Conservation (phyloP, 2,797 vertebrate genomes). For the Dallia pectoralis region DNA sequence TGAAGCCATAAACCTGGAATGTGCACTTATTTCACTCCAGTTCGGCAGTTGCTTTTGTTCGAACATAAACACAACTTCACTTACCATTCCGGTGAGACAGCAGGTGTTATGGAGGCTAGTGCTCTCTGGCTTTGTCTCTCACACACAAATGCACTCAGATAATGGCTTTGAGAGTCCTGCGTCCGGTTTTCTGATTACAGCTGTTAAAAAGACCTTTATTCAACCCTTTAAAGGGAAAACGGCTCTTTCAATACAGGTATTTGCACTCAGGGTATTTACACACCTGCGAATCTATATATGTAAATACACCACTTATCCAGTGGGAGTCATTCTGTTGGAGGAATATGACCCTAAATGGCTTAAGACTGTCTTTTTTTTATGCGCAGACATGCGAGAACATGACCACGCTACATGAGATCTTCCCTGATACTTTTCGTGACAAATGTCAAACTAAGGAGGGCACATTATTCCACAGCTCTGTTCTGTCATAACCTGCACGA, state of each 20-base stretch:
- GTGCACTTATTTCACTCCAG: background rate
- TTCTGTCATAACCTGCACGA: too few relatives aligned
- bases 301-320: too few relatives aligned
- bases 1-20: slow-evolving; percentile 33
- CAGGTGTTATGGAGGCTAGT: slow-evolving; percentile 41
- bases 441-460: too few relatives aligned
- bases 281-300: slow-evolving; percentile 6
- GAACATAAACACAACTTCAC: background rate
- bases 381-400: too few relatives aligned
- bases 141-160: slow-evolving; percentile 22
- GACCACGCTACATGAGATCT: too few relatives aligned
- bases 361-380: too few relatives aligned
- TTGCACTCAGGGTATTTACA: slow-evolving; percentile 6
- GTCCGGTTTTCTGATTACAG: slow-evolving; percentile 18
- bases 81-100: slow-evolving; percentile 24
- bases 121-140: background rate
- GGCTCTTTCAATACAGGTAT: slow-evolving; percentile 19
- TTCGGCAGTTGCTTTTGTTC: slow-evolving; percentile 27
- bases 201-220: slow-evolving; percentile 23
- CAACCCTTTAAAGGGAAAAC: slow-evolving; percentile 21
- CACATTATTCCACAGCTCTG: too few relatives aligned
- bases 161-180: slow-evolving; percentile 25
- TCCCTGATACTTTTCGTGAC: too few relatives aligned
- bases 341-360: background rate
- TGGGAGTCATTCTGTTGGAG: slow-evolving; percentile 17